Conservation (phyloP, 2,888 invertebrate genomes). For the Macrosoma leucophasiata region DNA sequence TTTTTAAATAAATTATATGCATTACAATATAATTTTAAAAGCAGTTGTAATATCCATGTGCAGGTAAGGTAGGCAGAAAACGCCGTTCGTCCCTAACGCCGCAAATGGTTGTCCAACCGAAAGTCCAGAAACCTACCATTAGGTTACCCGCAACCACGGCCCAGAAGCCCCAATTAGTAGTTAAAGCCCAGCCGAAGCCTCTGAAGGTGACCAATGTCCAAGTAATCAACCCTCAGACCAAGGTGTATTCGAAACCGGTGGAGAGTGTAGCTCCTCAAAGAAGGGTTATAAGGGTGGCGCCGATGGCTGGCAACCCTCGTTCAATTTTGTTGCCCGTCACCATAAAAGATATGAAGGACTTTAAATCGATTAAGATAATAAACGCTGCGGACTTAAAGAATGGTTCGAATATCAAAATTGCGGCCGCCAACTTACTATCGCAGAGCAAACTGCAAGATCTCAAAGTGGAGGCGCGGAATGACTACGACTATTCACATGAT, state of each 20-base stretch:
- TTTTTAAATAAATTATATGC: too few species aligned
- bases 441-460: slow-evolving; percentile 63
- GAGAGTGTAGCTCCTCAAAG: slow-evolving; percentile 61
- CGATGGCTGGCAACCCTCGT: slow-evolving; percentile 73
- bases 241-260: slow-evolving; percentile 65
- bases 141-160: slow-evolving; percentile 42
- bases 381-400: slow-evolving; percentile 77
- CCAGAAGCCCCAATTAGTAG: slow-evolving; percentile 60
- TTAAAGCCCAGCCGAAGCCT: slow-evolving; percentile 62
- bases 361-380: slow-evolving; percentile 83
- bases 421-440: slow-evolving; percentile 66
- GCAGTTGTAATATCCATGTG: too few species aligned
- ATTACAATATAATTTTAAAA: too few species aligned
- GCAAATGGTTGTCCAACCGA: slow-evolving; percentile 54
- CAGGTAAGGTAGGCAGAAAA: slow-evolving; percentile 61
- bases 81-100: slow-evolving; percentile 63
- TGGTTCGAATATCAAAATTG: slow-evolving; percentile 69
- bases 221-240: slow-evolving; percentile 54
- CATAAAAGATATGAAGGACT: slow-evolving; percentile 81
- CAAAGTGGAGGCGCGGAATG: slow-evolving; percentile 49
- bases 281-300: slow-evolving; percentile 61
- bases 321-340: slow-evolving; percentile 84
- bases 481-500: slow-evolving; percentile 52
- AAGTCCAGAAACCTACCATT: slow-evolving; percentile 58
- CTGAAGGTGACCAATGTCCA: slow-evolving; percentile 64